Evolutionary conservation across 2,888 invertebrate species (phyloP), one percentile per base, ranked within the genome.

Genomic region (Trichogramma dendrolimi): DNA sequence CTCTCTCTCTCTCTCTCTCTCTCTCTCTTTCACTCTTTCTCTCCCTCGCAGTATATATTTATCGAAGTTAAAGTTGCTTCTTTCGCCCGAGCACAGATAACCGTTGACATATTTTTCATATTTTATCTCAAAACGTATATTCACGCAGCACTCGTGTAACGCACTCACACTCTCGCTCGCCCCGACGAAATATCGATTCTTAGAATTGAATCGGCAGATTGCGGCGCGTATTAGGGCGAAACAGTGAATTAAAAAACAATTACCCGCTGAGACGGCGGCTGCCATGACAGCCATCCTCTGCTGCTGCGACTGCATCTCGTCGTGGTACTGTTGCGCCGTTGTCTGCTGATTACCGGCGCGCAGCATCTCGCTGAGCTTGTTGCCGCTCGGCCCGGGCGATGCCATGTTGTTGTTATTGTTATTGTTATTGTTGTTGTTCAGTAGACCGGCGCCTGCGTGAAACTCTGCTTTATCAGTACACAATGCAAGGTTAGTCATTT

Each of bases 401-500:
- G 81, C 77, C 74, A 80, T 80, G 68, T 78, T 79, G 67, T 85
- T 84, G 72, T 85, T 84, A 74, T 84, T 85, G 74, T 86, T 86
- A 74, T 86, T 87, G 73, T 84, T 86, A 74, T 85, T 86, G 74
- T 89, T 90, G 74, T 88, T 86, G 71, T 88, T 86, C 53, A 90
- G 79, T 75, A 81, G 85, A 76, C 87, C 87, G 64, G 87, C 85
- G 63, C 84, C 83, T 67, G 82, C 82, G 60, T 84, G 84, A 71
- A 81, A 79, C 72, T 80, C 80, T 76, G 75, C 80, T 78, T 77
- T 70, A 73, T 79, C 72, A 79, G 73, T 76, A 72, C 68, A 69
- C 27, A 27, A 27, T 68, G 68, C 64, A 8, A 62, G 60, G 59
- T 66, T 52, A 63, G 62, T 66, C 49, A 54, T 46, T 57, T 49